Evolutionary conservation across 2,888 invertebrate species (phyloP), one percentile per base, ranked within the genome.

Genomic region (Cheilosia vulpina): DNA sequence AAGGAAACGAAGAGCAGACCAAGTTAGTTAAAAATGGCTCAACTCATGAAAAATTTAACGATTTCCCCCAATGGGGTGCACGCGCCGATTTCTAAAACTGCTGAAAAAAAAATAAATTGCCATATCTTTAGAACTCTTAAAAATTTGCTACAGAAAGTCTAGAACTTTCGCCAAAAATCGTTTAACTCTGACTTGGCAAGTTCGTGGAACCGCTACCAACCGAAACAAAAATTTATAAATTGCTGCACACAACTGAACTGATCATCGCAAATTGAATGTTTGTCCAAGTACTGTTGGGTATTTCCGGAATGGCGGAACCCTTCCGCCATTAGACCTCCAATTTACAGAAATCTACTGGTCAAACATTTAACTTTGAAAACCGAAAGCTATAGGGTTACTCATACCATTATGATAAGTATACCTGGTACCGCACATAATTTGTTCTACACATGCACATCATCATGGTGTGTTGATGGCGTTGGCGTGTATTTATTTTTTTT

Each of bases 311-410:
- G 55, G 41, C 62, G 43, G 1, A 68, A 50, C 43, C 65, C 69
- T 69, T 69, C 73, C 69, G 41, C 58, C 57, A 79, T 84, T 73
- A 73, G 58, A 15, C 52, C 3, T 19, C 45, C 69, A 75, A 73
- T 83, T 83, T 79, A 63, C 55, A 62, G 73, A 65, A 69, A 75
- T 84, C 69, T 69, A 58, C 83, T 79, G 68, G 69, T 38, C 80
- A 84, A 80, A 80, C 60, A 73, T 80, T 66, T 77, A 52, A 60
- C 52, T 38, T 55, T 65, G 15, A 1, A 47, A 63, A 21, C 19
- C 7, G 21, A 50, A 21, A 21, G n/a, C 41, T 38, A 2, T 19
- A 5, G 24, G 1, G n/a, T n/a, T 27, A 27, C 27, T 27, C 27
- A 27, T 27, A 27, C 27, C 7, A 6, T 50, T 47, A 57, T 21